phyloP scores from a whole-genome alignment of 2,797 vertebrate species.

The Sebastes umbrosus region DNA sequence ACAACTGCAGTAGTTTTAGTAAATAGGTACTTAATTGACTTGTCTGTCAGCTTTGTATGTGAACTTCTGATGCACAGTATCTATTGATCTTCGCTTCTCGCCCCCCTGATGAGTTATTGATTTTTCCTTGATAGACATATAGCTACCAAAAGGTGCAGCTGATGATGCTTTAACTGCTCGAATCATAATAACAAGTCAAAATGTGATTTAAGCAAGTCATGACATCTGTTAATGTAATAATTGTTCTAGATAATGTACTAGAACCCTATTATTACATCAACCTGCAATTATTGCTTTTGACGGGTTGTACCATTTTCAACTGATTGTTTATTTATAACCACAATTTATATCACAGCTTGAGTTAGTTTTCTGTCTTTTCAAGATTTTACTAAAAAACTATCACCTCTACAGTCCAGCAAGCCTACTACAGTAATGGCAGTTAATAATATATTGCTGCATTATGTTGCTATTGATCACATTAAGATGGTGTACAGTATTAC shows the following conservation, averaged over 20 bases:
- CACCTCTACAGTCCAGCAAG: not conserved
- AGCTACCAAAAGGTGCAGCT: slow-evolving; percentile 50
- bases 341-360: not conserved
- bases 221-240: slow-evolving; percentile 23
- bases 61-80: slow-evolving; percentile 43
- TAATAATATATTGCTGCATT: not conserved
- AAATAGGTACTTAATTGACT: slow-evolving; percentile 53
- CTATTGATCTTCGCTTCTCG: slow-evolving; percentile 34
- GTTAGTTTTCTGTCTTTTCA: not conserved
- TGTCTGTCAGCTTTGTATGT: slow-evolving; percentile 43
- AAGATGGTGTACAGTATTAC: not conserved
- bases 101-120: slow-evolving; percentile 47
- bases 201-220: slow-evolving; percentile 5
- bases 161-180: slow-evolving; percentile 27
- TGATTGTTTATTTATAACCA: not conserved
- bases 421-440: not conserved
- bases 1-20: slow-evolving; percentile 66
- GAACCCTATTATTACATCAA: not conserved
- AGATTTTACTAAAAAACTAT: not conserved
- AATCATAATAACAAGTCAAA: slow-evolving; percentile 14
- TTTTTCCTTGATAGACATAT: slow-evolving; percentile 40
- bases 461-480: not conserved
- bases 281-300: not conserved
- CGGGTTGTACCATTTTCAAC: not conserved
- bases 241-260: not conserved